Percentiles rank a stretch among this genome's conserved stretches.
These are phyloP conservation scores for Phrixothrix hirtus DNA, from an alignment of 2,888 invertebrate genomes.

Conservation along the genomic window DNA sequence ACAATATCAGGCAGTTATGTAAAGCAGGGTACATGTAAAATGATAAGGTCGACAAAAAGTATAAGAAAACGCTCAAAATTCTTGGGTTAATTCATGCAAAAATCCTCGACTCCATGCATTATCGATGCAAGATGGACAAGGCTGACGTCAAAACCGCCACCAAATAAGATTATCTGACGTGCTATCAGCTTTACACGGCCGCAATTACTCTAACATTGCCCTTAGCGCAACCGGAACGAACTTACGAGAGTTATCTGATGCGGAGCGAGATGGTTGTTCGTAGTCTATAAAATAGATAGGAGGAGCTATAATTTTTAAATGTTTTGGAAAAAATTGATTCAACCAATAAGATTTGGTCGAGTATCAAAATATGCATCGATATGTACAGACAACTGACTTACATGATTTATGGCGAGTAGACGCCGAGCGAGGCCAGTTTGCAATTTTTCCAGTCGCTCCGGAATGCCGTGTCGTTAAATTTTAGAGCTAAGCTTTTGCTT, in stretches of 20 bases:
- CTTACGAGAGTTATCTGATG: slow-evolving; percentile 23
- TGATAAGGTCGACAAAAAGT: slow-evolving; percentile 23
- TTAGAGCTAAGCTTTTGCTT: slow-evolving; percentile 32
- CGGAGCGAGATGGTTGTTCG: slow-evolving; percentile 36
- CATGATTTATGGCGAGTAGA: slow-evolving; percentile 38
- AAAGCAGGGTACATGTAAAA: slow-evolving; percentile 24
- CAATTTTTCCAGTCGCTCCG: slow-evolving; percentile 35
- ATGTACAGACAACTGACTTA: slow-evolving; percentile 38
- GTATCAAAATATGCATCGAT: slow-evolving; percentile 52
- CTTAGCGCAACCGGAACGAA: slow-evolving; percentile 39
- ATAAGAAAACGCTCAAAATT: slow-evolving; percentile 23
- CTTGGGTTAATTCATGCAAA: slow-evolving; percentile 43
- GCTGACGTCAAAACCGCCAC: slow-evolving; percentile 41
- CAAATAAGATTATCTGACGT: slow-evolving; percentile 50
- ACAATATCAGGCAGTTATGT: slow-evolving; percentile 27
- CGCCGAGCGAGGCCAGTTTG: slow-evolving; percentile 30
- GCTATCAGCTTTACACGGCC: slow-evolving; percentile 49
- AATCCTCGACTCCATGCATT: slow-evolving; percentile 35
- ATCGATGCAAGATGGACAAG: slow-evolving; percentile 39
- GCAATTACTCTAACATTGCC: slow-evolving; percentile 52
- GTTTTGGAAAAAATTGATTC: slow-evolving; percentile 45
- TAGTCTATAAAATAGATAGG: slow-evolving; percentile 45
- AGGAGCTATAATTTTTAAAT: slow-evolving; percentile 45
- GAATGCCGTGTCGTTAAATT: slow-evolving; percentile 37
- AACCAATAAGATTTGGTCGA: slow-evolving; percentile 49